A percentile compares a stretch with the other conserved stretches of the same genome.
phyloP scores from a whole-genome alignment of 1,140 invertebrate species.

The Venustaconcha ellipsiformis region DNA sequence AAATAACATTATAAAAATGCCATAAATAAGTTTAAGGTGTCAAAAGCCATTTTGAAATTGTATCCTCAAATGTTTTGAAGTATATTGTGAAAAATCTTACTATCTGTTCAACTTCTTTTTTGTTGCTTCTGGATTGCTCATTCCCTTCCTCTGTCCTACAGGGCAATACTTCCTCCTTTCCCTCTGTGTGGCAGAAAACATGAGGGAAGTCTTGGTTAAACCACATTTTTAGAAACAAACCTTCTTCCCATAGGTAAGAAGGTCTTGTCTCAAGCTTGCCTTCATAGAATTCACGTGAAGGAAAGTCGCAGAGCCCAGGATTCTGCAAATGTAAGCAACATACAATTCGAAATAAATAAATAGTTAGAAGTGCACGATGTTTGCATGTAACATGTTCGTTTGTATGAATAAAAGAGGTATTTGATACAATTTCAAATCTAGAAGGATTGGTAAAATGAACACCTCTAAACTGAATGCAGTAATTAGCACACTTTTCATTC shows the following conservation, averaged over 20 bases:
- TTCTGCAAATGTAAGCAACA: too few species aligned
- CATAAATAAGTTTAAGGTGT: too few species aligned
- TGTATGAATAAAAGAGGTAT: too few species aligned
- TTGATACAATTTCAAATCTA: too few species aligned
- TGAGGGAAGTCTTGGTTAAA: slow-evolving; percentile 25
- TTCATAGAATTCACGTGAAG: slow-evolving; percentile 53
- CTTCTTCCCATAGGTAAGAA: not conserved
- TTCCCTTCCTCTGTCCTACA: slow-evolving; percentile 58
- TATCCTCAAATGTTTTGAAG: too few species aligned
- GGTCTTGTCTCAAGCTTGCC: slow-evolving; percentile 34
- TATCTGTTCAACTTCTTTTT: slow-evolving; percentile 50
- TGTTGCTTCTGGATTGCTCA: slow-evolving; percentile 58
- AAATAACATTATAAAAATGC: too few species aligned
- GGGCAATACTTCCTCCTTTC: slow-evolving; percentile 51
- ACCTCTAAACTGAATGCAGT: too few species aligned
- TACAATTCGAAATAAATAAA: not conserved
- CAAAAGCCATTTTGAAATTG: not conserved
- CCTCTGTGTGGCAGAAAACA: slow-evolving; percentile 55
- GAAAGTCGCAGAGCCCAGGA: slow-evolving; percentile 52
- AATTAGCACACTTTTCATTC: too few species aligned
- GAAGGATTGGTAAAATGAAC: too few species aligned
- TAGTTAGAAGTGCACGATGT: too few species aligned
- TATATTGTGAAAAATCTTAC: slow-evolving; percentile 30
- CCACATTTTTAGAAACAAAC: not conserved
- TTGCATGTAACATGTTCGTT: too few species aligned